Conservation (phyloP, 2,113 vertebrate genomes). For the Vimba vimba region DNA sequence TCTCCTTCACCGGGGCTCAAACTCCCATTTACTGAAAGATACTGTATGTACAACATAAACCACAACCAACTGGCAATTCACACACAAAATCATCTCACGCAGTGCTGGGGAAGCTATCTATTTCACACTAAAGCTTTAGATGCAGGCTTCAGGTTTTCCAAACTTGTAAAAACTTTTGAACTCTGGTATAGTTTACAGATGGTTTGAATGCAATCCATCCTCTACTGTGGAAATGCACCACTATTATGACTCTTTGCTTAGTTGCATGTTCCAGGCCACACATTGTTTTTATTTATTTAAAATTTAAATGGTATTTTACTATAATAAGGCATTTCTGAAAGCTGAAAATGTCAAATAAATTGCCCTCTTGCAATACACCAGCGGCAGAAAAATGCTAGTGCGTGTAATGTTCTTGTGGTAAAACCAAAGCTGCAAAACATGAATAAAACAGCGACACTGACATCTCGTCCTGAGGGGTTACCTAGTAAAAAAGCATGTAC, state of each 20-base stretch:
- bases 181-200: neutral
- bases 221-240: neutral
- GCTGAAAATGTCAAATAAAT: constrained; percentile 11
- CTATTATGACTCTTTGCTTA: neutral
- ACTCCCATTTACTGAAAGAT: constrained; percentile 36
- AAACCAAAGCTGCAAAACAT: constrained; percentile 15
- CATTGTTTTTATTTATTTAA: too few species aligned
- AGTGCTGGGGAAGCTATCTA: neutral
- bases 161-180: constrained; percentile 7
- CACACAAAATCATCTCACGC: neutral
- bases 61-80: neutral
- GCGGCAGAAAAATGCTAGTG: neutral
- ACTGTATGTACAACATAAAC: constrained; percentile 31
- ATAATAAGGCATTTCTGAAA: constrained; percentile 3
- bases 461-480: constrained; percentile 5
- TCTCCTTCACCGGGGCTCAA: constrained; percentile 23
- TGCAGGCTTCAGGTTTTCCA: neutral
- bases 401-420: neutral
- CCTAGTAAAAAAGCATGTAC: neutral
- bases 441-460: constrained; percentile 8
- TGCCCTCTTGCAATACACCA: neutral
- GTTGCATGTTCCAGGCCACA: neutral
- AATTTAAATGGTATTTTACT: neutral
- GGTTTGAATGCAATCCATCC: neutral
- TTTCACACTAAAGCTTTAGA: constrained; percentile 9